Conservation (phyloP, 2,113 vertebrate genomes). For the Neotragus pygmaeus region DNA sequence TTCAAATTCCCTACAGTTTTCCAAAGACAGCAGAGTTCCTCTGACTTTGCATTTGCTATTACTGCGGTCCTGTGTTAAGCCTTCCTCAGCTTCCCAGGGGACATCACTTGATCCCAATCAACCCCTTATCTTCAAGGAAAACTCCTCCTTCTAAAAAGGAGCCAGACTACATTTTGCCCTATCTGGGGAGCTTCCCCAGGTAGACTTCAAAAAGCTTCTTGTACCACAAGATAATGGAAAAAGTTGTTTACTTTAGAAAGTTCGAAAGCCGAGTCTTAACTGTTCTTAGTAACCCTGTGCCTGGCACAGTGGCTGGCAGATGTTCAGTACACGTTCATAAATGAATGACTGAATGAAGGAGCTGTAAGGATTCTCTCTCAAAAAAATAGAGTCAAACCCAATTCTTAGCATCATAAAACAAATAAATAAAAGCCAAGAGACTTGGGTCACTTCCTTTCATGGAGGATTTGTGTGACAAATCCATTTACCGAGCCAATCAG, state of each 20-base stretch:
- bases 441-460: slow-evolving; percentile 2
- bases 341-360: neutral
- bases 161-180: neutral
- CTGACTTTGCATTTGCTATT: neutral
- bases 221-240: neutral
- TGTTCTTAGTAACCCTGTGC: neutral
- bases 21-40: neutral
- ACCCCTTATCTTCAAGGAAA: neutral
- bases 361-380: neutral
- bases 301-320: neutral
- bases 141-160: neutral
- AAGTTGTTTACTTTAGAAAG: neutral
- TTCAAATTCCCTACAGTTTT: neutral
- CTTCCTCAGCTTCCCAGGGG: neutral
- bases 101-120: neutral
- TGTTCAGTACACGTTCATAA: neutral
- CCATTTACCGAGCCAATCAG: slow-evolving; percentile 31
- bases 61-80: neutral
- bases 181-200: neutral
- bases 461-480: slow-evolving; percentile 32
- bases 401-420: neutral
- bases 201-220: neutral
- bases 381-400: neutral
- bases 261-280: neutral
- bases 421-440: neutral